Evolutionary conservation across 2,888 invertebrate genomes (phyloP).

Genomic region (Athalia rosae): DNA sequence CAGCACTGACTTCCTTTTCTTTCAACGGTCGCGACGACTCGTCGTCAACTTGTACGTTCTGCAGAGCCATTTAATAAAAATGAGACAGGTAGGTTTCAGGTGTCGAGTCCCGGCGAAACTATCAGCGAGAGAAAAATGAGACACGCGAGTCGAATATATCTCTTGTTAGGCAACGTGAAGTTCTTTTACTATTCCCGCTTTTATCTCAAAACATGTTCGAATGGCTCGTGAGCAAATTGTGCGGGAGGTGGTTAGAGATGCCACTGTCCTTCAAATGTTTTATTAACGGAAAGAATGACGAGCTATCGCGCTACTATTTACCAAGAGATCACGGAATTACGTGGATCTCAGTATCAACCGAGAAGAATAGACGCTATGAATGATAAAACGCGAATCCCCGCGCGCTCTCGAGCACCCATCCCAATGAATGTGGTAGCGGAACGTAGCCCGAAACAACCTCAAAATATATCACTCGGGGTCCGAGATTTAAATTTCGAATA

Average conservation of each 20-base stretch:
- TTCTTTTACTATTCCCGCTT: not conserved
- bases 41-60: not conserved
- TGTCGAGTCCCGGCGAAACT: constrained; percentile 4
- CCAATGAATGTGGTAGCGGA: no score
- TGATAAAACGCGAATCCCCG: no score
- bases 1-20: not conserved
- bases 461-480: no score
- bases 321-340: not conserved
- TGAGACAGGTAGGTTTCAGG: not conserved
- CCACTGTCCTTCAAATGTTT: not conserved
- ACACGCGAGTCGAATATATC: not conserved
- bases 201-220: not conserved
- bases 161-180: not conserved
- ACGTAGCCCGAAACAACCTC: no score
- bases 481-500: no score
- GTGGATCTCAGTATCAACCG: not conserved
- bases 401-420: no score
- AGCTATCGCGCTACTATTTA: not conserved
- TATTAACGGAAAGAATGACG: not conserved
- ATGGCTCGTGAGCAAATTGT: not conserved
- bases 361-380: not conserved
- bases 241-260: not conserved
- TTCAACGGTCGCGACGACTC: not conserved
- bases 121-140: not conserved
- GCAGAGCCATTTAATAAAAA: not conserved